A percentile compares a stretch with the other conserved stretches of the same genome.
Evolutionary conservation across 2,888 invertebrate genomes (phyloP).

Genomic region (Metallyticus violacea): DNA sequence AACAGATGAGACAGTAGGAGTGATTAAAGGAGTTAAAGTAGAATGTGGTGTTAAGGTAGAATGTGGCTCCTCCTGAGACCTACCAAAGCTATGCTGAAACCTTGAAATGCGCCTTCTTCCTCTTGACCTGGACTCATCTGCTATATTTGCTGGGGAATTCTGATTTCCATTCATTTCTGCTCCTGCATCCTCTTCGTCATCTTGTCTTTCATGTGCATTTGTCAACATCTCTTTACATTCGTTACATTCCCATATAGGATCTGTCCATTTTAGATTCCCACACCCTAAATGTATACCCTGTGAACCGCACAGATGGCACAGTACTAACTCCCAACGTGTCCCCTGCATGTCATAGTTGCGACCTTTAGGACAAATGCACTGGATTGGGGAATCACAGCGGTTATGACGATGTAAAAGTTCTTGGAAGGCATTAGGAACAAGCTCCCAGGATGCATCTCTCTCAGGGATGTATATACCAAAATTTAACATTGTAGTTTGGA

Average conservation of each 20-base stretch:
- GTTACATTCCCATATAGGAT: constrained; percentile 48
- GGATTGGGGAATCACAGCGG: constrained; percentile 54
- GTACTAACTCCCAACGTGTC: constrained; percentile 54
- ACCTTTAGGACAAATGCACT: constrained; percentile 61
- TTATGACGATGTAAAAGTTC: constrained; percentile 64
- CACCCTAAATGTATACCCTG: constrained; percentile 54
- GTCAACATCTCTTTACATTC: constrained; percentile 42
- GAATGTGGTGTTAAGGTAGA: neutral
- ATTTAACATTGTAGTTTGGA: constrained; percentile 58
- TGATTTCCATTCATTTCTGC: neutral
- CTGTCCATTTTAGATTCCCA: constrained; percentile 41
- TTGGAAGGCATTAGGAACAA: constrained; percentile 69
- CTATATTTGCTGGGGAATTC: neutral
- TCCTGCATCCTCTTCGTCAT: neutral
- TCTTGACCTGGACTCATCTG: neutral
- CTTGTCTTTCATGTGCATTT: neutral
- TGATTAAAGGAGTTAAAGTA: neutral
- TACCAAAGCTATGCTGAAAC: neutral
- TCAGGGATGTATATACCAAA: constrained; percentile 79
- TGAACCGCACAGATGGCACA: constrained; percentile 56
- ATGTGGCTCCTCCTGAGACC: neutral
- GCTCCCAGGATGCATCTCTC: constrained; percentile 82
- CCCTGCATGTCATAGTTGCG: constrained; percentile 46
- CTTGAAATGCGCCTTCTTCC: neutral
- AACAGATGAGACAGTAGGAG: neutral